A percentile compares a stretch with the other conserved stretches of the same genome.
phyloP scores from a whole-genome alignment of 2,888 invertebrate species.

The Coelinius sp. region DNA sequence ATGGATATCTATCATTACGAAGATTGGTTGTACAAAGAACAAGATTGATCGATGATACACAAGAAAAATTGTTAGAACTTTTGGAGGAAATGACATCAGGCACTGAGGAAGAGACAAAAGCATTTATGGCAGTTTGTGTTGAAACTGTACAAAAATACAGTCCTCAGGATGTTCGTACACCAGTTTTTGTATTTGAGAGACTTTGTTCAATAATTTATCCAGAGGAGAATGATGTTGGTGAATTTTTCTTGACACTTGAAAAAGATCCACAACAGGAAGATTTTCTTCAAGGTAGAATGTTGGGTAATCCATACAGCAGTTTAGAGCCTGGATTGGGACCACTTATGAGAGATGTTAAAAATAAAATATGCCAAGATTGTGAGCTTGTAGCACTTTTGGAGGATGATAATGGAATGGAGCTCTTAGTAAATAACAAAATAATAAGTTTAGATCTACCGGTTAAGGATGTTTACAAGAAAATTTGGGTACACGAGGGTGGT shows the following conservation, averaged over 20 bases:
- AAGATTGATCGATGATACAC: conserved; percentile 95
- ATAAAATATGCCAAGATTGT: conserved; percentile 98
- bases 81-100: conserved; percentile 96
- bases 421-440: conserved; percentile 97
- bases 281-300: conserved; percentile 94
- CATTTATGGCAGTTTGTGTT: conserved; percentile 97
- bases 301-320: conserved; percentile 97
- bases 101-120: conserved; percentile 95
- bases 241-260: conserved; percentile 95
- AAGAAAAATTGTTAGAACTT: conserved; percentile 92
- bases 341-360: conserved; percentile 98
- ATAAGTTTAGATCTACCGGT: conserved; percentile 97
- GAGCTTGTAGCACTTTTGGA: conserved; percentile 97
- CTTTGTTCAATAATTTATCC: conserved; percentile 98
- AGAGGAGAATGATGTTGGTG: conserved; percentile 96
- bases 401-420: conserved; percentile 99
- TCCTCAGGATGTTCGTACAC: conserved; percentile 93
- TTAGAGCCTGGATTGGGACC: conserved; percentile 95
- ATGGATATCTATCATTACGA: conserved; percentile 92
- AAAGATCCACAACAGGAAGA: conserved; percentile 99
- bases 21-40: conserved; percentile 95
- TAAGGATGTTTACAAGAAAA: conserved; percentile 84
- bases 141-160: conserved; percentile 95
- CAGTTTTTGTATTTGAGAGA: conserved; percentile 97
- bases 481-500: conserved; percentile 90